These are phyloP conservation scores for Saccopteryx bilineata DNA, from an alignment of 2,113 vertebrate genomes.

Conservation along the genomic window DNA sequence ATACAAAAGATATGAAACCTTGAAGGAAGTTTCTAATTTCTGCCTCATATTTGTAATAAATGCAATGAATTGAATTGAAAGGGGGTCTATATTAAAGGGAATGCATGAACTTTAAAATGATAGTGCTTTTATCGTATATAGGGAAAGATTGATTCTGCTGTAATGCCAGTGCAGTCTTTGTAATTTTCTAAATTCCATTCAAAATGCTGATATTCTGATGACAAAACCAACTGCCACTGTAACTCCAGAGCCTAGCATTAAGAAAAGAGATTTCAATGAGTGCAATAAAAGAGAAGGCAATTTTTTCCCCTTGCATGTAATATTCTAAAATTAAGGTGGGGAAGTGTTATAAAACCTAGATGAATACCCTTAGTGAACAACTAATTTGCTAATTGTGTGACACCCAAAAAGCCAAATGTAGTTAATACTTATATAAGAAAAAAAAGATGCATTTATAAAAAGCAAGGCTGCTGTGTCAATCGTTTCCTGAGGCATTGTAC, in stretches of 20 bases:
- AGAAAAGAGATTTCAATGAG: constrained; percentile 72
- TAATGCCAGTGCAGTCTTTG: constrained; percentile 45
- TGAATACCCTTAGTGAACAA: constrained; percentile 61
- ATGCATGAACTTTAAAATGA: constrained; percentile 67
- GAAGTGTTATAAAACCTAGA: constrained; percentile 74
- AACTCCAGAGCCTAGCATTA: constrained; percentile 78
- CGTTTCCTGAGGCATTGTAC: constrained; percentile 56
- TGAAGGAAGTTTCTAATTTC: constrained; percentile 68
- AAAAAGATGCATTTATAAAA: constrained; percentile 57
- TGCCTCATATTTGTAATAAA: constrained; percentile 41
- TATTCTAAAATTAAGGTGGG: constrained; percentile 77
- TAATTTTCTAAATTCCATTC: constrained; percentile 80
- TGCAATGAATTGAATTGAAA: constrained; percentile 60
- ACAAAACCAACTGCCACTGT: constrained; percentile 72
- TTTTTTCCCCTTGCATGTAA: constrained; percentile 72
- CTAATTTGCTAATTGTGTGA: constrained; percentile 77
- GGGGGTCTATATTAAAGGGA: constrained; percentile 57
- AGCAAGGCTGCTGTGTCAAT: constrained; percentile 23
- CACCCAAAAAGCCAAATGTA: constrained; percentile 61
- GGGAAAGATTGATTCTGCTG: constrained; percentile 67
- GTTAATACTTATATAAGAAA: constrained; percentile 64
- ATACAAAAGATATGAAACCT: constrained; percentile 70
- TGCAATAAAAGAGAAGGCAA: constrained; percentile 69
- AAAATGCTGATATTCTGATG: constrained; percentile 69
- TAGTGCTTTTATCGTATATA: constrained; percentile 62